Evolutionary conservation across 2,797 vertebrate genomes (phyloP).

Genomic region (Ceyx erithaca): DNA sequence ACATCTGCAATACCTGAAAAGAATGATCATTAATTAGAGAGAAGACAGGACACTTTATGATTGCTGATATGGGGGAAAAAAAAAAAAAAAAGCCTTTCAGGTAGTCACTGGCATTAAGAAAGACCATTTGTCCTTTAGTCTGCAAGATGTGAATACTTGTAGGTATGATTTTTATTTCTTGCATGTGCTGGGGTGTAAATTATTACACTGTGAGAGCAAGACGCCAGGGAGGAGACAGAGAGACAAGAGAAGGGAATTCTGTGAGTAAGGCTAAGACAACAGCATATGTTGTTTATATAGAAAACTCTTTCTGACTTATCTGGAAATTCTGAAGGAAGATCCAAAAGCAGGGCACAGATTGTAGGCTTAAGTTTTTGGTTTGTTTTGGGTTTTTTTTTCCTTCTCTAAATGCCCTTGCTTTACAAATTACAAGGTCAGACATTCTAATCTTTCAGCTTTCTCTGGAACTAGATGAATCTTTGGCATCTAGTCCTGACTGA

Average conservation of each 20-base stretch:
- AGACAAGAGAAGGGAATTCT: neutral
- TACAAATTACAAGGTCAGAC: neutral
- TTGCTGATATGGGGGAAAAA: slow-evolving; percentile 3
- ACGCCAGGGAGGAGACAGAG: neutral
- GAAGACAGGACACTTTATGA: slow-evolving; percentile 75
- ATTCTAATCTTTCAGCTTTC: neutral
- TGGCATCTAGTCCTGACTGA: neutral
- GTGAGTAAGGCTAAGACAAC: slow-evolving; percentile 20
- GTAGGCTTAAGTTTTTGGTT: neutral
- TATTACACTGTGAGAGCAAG: neutral
- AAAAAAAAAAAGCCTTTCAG: slow-evolving; percentile 45
- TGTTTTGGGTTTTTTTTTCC: neutral
- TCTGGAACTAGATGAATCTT: neutral
- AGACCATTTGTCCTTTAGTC: neutral
- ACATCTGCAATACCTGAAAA: slow-evolving; percentile 82
- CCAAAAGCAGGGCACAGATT: neutral
- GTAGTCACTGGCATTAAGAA: slow-evolving; percentile 72
- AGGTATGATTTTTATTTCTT: neutral
- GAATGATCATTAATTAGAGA: slow-evolving; percentile 82
- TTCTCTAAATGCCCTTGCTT: neutral
- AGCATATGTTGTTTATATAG: slow-evolving; percentile 47
- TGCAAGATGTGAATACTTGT: neutral
- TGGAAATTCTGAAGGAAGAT: neutral
- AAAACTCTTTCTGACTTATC: slow-evolving; percentile 21
- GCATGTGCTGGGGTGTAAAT: neutral